Evolutionary conservation across 2,888 invertebrate genomes (phyloP).

Genomic region (Agrochola macilenta): DNA sequence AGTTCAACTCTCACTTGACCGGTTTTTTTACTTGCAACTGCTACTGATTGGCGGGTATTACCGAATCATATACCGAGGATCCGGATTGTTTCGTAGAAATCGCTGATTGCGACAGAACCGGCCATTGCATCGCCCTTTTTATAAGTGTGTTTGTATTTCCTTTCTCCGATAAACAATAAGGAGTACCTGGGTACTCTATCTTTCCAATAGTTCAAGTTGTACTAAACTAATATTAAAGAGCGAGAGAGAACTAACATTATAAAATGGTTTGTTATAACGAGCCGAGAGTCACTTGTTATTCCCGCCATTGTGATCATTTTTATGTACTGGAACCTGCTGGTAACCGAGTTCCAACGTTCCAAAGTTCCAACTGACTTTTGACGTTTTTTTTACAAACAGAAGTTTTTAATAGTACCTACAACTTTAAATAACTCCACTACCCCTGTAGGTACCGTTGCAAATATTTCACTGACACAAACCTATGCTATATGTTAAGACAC

Average conservation of each 20-base stretch:
- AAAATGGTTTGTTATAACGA: not conserved
- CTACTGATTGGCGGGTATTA: not conserved
- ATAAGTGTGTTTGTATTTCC: not conserved
- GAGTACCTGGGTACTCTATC: not conserved
- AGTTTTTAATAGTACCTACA: not conserved
- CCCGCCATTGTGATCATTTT: not conserved
- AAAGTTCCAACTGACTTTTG: no score
- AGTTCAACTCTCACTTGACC: no score
- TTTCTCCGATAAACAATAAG: not conserved
- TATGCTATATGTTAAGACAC: not conserved
- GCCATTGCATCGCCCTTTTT: no score
- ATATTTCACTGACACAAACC: no score
- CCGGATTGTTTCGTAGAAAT: no score
- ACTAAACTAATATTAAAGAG: not conserved
- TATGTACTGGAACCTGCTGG: no score
- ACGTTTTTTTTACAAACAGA: no score
- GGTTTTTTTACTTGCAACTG: not conserved
- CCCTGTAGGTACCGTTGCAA: not conserved
- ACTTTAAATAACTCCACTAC: not conserved
- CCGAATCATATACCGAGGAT: not conserved
- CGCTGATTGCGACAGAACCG: slow-evolving; percentile 13
- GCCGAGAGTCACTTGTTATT: not conserved
- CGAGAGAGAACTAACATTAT: not conserved
- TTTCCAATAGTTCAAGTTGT: not conserved
- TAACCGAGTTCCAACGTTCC: no score